Conservation (phyloP, 2,888 invertebrate species). For the Papilio protenor region DNA sequence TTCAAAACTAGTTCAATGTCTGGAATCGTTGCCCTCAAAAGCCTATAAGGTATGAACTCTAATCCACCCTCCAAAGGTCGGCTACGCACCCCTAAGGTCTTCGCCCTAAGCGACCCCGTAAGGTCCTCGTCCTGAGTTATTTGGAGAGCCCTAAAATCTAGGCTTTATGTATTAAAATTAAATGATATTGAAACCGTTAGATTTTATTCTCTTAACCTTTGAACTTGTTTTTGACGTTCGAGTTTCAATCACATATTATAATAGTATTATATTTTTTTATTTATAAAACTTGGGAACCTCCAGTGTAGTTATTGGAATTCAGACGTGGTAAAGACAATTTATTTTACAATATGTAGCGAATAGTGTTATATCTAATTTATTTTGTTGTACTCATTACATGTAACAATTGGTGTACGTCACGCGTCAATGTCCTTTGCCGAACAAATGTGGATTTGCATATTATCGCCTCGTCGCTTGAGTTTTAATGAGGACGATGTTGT, state of each 20-base stretch:
- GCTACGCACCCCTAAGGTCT: constrained; percentile 31
- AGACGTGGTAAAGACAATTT: not conserved
- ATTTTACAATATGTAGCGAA: not conserved
- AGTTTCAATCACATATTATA: too few relatives aligned
- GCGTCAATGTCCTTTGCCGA: constrained; percentile 37
- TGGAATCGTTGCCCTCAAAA: constrained; percentile 1
- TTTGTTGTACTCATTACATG: not conserved
- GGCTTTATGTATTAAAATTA: not conserved
- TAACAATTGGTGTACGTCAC: constrained; percentile 15
- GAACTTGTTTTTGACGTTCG: too few relatives aligned
- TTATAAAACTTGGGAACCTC: too few relatives aligned
- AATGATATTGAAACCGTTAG: not conserved
- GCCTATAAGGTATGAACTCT: constrained; percentile 31
- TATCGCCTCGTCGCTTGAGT: constrained; percentile 29
- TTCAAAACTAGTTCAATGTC: constrained; percentile 2
- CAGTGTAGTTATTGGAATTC: not conserved
- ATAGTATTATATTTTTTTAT: too few relatives aligned
- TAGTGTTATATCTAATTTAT: not conserved
- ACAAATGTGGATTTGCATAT: constrained; percentile 29
- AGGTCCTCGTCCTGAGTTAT: constrained; percentile 29
- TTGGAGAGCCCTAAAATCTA: constrained; percentile 3
- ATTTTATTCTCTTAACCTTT: not conserved
- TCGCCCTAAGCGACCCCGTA: constrained; percentile 18
- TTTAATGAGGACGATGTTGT: constrained; percentile 25
- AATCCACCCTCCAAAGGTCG: constrained; percentile 25